Conservation (phyloP, 2,888 invertebrate genomes). For the Drosophila borealis region DNA sequence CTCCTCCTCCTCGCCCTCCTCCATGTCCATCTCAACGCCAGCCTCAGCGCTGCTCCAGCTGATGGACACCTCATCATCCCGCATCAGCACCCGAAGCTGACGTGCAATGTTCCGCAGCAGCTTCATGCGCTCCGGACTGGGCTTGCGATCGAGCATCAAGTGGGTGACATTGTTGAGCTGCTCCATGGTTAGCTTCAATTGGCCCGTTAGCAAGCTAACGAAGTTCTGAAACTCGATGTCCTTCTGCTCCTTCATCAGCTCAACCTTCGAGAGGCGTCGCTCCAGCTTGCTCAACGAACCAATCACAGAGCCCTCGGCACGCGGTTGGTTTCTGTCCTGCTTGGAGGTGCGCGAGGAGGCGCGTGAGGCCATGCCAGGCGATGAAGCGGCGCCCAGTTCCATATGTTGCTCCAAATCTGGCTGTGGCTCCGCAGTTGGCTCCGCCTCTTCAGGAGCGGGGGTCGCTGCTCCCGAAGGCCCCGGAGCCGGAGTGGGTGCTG, state of each 20-base stretch:
- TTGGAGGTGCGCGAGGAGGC: constrained; percentile 51
- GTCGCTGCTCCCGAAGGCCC: not conserved
- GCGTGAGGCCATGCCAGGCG: constrained; percentile 16
- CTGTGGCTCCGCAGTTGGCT: constrained; percentile 1
- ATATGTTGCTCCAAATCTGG: not conserved
- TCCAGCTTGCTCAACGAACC: constrained; percentile 53
- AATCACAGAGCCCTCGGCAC: constrained; percentile 32
- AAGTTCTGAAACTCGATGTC: constrained; percentile 46
- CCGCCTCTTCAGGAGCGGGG: not conserved
- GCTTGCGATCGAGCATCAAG: constrained; percentile 65
- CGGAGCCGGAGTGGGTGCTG: not conserved
- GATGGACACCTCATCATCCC: constrained; percentile 47
- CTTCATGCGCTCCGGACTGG: constrained; percentile 49
- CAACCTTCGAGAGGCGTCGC: constrained; percentile 61
- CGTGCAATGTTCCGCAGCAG: constrained; percentile 57
- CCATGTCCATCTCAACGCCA: constrained; percentile 20
- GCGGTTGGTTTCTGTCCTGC: constrained; percentile 5
- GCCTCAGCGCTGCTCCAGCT: constrained; percentile 66
- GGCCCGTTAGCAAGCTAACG: constrained; percentile 53
- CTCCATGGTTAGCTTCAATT: constrained; percentile 74
- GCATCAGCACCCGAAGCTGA: constrained; percentile 59
- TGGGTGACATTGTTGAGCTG: constrained; percentile 71
- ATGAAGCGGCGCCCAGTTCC: not conserved
- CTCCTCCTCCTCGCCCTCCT: constrained; percentile 40
- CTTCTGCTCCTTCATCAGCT: constrained; percentile 61